Evolutionary conservation across 2,888 invertebrate species (phyloP).

Genomic region (Polydrusus pterygomalis): DNA sequence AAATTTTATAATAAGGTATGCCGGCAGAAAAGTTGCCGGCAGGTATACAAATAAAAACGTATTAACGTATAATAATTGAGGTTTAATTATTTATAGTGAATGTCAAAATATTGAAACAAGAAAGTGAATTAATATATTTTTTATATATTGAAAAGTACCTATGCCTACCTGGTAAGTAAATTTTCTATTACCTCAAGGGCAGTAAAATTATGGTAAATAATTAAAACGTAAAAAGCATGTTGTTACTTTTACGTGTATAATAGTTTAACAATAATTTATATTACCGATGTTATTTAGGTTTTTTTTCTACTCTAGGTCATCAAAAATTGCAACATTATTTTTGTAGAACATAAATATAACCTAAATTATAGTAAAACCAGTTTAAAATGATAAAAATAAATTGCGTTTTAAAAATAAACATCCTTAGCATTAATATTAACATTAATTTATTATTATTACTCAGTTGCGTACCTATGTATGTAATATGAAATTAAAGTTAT

Average conservation of each 20-base stretch:
- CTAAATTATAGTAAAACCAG: slow-evolving; percentile 8
- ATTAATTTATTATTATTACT: not conserved
- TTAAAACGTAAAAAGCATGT: no score
- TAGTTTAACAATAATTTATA: no score
- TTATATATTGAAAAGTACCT: not conserved
- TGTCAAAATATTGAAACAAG: not conserved
- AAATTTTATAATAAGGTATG: not conserved
- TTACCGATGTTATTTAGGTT: not conserved
- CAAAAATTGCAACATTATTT: slow-evolving; percentile 8
- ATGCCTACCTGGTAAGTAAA: not conserved
- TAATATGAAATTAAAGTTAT: no score
- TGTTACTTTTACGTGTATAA: no score
- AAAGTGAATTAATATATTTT: not conserved
- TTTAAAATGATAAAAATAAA: slow-evolving; percentile 11
- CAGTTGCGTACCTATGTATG: no score
- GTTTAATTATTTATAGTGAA: no score
- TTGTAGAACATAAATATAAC: slow-evolving; percentile 22
- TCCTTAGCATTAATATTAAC: not conserved
- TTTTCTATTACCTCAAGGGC: not conserved
- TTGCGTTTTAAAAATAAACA: not conserved
- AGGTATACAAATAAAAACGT: not conserved
- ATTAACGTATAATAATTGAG: not conserved
- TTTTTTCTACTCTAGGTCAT: slow-evolving; percentile 3
- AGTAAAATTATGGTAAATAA: no score
- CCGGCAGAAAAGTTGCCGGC: not conserved